Evolutionary conservation across 2,888 invertebrate species (phyloP).

Genomic region (Callimorpha dominula): DNA sequence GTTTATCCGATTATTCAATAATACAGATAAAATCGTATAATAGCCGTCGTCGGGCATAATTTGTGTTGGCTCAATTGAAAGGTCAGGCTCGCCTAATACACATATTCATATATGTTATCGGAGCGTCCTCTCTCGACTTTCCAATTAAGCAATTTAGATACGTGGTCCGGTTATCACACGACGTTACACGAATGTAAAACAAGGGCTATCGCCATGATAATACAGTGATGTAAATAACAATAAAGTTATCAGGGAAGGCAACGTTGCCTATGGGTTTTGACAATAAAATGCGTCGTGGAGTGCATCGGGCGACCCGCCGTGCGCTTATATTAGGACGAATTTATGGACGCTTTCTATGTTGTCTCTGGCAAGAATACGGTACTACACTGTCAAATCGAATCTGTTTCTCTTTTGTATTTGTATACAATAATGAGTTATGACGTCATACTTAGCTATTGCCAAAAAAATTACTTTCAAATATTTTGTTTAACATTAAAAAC

Average conservation of each 20-base stretch:
- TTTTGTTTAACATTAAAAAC: too few species aligned
- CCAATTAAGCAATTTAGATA: constrained; percentile 87
- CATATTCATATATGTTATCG: constrained; percentile 72
- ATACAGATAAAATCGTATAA: constrained; percentile 71
- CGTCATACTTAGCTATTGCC: too few species aligned
- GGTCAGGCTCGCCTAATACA: constrained; percentile 67
- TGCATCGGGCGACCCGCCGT: constrained; percentile 66
- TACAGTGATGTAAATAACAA: constrained; percentile 85
- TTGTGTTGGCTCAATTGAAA: constrained; percentile 72
- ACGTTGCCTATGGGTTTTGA: constrained; percentile 81
- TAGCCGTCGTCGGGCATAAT: constrained; percentile 59
- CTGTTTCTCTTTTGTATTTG: too few species aligned
- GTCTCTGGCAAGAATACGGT: constrained; percentile 46
- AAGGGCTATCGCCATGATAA: constrained; percentile 83
- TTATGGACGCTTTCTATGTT: constrained; percentile 69
- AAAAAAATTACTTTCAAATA: too few species aligned
- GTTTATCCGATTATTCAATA: constrained; percentile 67
- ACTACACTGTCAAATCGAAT: constrained; percentile 16
- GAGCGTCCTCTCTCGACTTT: constrained; percentile 76
- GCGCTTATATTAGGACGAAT: constrained; percentile 74
- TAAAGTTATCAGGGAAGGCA: constrained; percentile 83
- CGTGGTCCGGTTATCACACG: constrained; percentile 73
- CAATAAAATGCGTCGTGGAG: constrained; percentile 81
- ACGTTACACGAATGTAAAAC: constrained; percentile 83
- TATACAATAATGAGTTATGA: too few species aligned